These are phyloP conservation scores for Felis catus DNA, from an alignment of 2,113 vertebrate species.

Conservation along the genomic window DNA sequence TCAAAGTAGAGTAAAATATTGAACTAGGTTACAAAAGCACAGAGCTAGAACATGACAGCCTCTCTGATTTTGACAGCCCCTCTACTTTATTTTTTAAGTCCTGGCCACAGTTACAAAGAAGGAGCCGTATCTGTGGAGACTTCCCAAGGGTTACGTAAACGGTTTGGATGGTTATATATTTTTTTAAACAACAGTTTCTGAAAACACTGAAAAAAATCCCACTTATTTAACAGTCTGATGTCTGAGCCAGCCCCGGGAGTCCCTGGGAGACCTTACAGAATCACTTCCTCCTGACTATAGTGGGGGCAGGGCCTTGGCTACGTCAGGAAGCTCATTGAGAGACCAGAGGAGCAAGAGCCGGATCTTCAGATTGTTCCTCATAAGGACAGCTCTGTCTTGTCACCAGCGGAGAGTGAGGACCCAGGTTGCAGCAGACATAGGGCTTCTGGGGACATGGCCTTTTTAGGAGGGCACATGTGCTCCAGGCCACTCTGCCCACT, in stretches of 20 bases:
- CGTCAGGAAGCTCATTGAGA: background rate
- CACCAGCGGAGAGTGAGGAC: background rate
- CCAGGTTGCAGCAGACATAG: background rate
- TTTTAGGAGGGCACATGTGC: background rate
- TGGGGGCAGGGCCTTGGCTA: background rate
- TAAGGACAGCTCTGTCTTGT: background rate
- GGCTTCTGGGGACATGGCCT: background rate
- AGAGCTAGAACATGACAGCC: background rate
- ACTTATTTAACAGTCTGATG: conserved; percentile 54
- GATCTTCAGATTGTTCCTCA: background rate
- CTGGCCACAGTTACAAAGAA: background rate
- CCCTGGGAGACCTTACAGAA: conserved; percentile 52
- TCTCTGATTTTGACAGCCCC: background rate
- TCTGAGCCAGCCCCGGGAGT: conserved; percentile 39
- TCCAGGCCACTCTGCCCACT: background rate
- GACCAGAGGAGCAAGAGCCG: background rate
- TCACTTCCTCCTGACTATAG: conserved; percentile 57
- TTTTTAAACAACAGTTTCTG: conserved; percentile 69
- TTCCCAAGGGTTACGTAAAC: conserved; percentile 67
- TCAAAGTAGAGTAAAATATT: background rate
- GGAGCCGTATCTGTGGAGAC: conserved; percentile 50
- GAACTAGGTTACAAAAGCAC: background rate
- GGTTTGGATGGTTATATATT: conserved; percentile 41
- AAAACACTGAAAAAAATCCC: conserved; percentile 68
- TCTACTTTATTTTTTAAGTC: conserved; percentile 5